phyloP scores from a whole-genome alignment of 92 coral and sea anemone genomes.

The Epizoanthus scotinus region DNA sequence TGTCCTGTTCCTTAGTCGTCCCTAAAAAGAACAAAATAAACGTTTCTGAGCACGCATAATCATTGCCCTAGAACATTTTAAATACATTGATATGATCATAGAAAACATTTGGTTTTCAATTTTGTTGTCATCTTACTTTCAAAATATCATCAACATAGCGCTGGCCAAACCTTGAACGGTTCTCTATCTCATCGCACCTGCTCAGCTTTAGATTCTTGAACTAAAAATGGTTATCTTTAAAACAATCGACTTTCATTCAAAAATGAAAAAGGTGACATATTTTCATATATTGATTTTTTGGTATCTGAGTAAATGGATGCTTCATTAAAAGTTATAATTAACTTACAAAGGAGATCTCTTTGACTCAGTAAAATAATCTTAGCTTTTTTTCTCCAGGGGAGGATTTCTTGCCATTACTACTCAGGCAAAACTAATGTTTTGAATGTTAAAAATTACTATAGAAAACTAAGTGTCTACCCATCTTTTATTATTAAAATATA shows the following conservation, averaged over 20 bases:
- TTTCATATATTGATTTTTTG: not conserved
- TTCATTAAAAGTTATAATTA: not conserved
- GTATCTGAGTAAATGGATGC: not conserved
- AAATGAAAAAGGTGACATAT: not conserved
- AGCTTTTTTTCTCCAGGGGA: no score
- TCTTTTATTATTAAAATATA: no score
- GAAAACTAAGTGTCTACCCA: no score
- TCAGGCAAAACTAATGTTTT: no score
- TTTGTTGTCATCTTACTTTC: not conserved
- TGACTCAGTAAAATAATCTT: not conserved
- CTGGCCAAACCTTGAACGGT: not conserved
- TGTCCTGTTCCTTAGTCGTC: no score
- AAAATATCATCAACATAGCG: not conserved
- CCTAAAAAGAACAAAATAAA: no score
- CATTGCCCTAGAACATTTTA: no score
- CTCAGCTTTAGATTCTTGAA: not conserved
- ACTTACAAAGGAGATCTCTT: not conserved
- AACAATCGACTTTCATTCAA: not conserved
- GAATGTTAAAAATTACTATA: no score
- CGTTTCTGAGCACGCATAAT: no score
- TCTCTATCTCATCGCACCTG: not conserved
- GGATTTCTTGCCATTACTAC: no score
- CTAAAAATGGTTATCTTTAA: not conserved
- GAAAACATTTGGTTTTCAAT: not conserved
- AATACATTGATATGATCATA: no score